Base-by-base conservation (phyloP, 2,113 vertebrate species). In the Chlorodrepanis virens region DNA sequence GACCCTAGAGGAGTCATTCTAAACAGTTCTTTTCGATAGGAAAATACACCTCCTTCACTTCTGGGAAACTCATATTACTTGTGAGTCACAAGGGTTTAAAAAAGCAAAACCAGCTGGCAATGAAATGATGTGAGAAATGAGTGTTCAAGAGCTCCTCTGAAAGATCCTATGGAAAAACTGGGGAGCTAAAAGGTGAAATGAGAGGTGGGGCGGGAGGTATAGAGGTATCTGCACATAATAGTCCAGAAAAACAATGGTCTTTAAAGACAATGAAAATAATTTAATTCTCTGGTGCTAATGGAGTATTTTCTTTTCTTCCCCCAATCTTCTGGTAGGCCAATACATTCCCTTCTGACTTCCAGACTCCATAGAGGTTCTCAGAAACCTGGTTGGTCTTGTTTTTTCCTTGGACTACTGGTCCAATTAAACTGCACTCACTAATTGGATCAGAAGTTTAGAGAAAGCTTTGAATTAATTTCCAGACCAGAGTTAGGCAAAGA, bases 41-140 rank as follows among this genome's bases (percentile, higher is more conserved):
- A 96, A 96, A 96, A 96, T 89, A 81, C 71, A 90, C 74, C 85
- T 94, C 90, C 77, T 80, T 74, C 67, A 42, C 59, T 90, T 90
- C 91, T 90, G 89, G 83, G 79, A 84, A 91, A 80, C 85, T 92
- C 53, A 11, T 52, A 53, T 88, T 86, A 71, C 84, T 93, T 78
- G 47, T 94, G 82, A 96, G 82, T 88, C 92, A 80, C 79, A 83
- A 74, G 52, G 68, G 71, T 76, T 92, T 95, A 59, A 89, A 91
- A 93, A 88, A 70, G 47, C 42, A 78, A 88, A 88, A 86, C 12
- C 56, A 86, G 56, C 45, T 83, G 87, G 54, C 68, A 25, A n/a
- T 83, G 56, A 92, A 93, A 42, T 83, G 10, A 70, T 63, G 67
- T 63, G 33, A 94, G 56, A 93, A 94, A 76, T 89, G 23, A 60